Evolutionary conservation across 2,113 vertebrate genomes (phyloP).

Genomic region (Mobula birostris): DNA sequence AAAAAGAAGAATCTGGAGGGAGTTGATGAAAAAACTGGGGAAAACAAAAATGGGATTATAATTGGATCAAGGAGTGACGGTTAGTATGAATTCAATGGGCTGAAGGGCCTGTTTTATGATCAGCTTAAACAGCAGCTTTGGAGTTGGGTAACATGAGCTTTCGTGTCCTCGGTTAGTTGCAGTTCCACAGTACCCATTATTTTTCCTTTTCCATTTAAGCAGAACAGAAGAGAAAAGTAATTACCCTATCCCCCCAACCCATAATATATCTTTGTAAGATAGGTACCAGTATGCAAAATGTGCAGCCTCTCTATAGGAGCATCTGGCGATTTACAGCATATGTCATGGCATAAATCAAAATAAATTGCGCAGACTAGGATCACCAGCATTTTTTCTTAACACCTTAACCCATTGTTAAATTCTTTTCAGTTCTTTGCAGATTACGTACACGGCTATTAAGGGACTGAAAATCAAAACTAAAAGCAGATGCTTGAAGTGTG

Average conservation of each 20-base stretch:
- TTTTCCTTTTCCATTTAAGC: neutral
- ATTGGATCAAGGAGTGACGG: too few species aligned
- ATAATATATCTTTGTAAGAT: neutral
- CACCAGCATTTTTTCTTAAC: neutral
- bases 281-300: neutral
- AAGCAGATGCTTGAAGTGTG: too few species aligned
- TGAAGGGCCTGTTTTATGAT: too few species aligned
- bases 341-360: conserved; percentile 4
- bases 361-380: neutral
- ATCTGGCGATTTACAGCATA: neutral
- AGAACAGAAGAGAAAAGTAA: neutral
- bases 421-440: neutral
- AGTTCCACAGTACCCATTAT: neutral
- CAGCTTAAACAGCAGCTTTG: neutral
- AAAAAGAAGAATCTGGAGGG: too few species aligned
- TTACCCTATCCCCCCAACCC: neutral
- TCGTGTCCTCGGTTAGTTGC: neutral
- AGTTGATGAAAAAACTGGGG: too few species aligned
- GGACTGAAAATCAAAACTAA: too few species aligned
- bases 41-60: too few species aligned
- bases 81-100: too few species aligned
- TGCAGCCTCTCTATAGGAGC: neutral
- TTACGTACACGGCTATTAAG: too few species aligned
- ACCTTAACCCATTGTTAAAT: neutral
- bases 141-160: neutral